phyloP scores from a whole-genome alignment of 2,888 invertebrate genomes.

The Parthenolecanium corni region DNA sequence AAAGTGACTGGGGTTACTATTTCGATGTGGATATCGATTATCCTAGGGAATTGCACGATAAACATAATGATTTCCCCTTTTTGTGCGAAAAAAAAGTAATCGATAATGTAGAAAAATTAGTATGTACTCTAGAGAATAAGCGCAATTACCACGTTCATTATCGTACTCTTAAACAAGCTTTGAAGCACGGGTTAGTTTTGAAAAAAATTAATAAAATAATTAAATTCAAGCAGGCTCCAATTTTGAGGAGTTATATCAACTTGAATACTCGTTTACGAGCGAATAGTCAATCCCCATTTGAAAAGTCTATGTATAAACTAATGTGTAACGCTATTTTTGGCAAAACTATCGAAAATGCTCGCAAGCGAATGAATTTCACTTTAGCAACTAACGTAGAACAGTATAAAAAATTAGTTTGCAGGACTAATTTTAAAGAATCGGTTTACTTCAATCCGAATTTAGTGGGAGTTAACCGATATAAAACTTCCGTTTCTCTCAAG shows the following conservation, averaged over 20 bases:
- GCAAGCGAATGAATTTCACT: no score
- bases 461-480: neutral
- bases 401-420: neutral
- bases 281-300: neutral
- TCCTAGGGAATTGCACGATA: neutral
- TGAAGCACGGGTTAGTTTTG: neutral
- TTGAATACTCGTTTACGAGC: slow-evolving; percentile 1
- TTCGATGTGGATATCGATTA: no score
- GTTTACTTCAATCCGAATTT: neutral
- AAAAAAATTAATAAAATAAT: slow-evolving; percentile 8
- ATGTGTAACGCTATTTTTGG: neutral
- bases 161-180: neutral
- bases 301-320: neutral
- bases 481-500: neutral
- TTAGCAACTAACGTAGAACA: no score
- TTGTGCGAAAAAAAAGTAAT: neutral
- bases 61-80: slow-evolving; percentile 2
- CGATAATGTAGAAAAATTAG: neutral
- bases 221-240: neutral
- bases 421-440: neutral
- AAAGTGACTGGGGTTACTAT: no score
- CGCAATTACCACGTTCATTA: neutral
- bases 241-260: neutral
- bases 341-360: neutral
- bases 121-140: slow-evolving; percentile 5